Evolutionary conservation across 2,113 vertebrate genomes (phyloP).

Genomic region (Pangasianodon gigas): DNA sequence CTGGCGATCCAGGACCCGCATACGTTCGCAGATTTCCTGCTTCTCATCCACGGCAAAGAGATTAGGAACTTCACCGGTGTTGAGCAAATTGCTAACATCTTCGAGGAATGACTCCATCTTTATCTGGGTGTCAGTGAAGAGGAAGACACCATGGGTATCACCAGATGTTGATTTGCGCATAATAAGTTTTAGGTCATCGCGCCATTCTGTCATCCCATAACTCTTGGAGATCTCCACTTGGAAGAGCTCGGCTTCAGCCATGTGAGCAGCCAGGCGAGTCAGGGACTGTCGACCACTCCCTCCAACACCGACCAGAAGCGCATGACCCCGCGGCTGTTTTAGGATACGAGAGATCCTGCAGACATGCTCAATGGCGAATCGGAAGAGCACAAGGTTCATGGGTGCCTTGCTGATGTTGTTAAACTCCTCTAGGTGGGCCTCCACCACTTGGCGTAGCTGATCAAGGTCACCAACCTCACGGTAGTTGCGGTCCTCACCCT

Average conservation of each 20-base stretch:
- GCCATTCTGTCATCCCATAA: slow-evolving; percentile 82
- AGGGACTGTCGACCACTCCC: slow-evolving; percentile 89
- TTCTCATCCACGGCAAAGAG: slow-evolving; percentile 86
- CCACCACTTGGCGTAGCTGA: slow-evolving; percentile 76
- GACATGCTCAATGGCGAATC: slow-evolving; percentile 88
- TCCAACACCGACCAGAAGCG: slow-evolving; percentile 87
- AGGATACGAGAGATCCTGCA: slow-evolving; percentile 87
- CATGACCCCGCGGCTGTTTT: slow-evolving; percentile 87
- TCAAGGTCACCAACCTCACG: slow-evolving; percentile 77
- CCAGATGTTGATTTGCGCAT: slow-evolving; percentile 80
- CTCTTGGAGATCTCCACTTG: slow-evolving; percentile 88
- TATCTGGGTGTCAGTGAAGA: slow-evolving; percentile 90
- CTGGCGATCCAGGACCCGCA: slow-evolving; percentile 83
- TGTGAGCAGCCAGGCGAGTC: slow-evolving; percentile 84
- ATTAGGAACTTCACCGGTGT: slow-evolving; percentile 90
- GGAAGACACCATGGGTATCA: slow-evolving; percentile 83
- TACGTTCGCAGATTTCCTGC: slow-evolving; percentile 86
- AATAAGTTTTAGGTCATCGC: slow-evolving; percentile 84
- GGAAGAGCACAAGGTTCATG: slow-evolving; percentile 89
- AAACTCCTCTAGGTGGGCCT: slow-evolving; percentile 84
- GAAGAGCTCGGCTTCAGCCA: slow-evolving; percentile 84
- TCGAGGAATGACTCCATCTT: slow-evolving; percentile 90
- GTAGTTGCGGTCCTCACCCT: slow-evolving; percentile 83
- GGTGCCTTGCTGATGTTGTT: slow-evolving; percentile 86
- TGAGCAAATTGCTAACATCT: slow-evolving; percentile 88